A percentile compares a stretch with the other conserved stretches of the same genome.
Evolutionary conservation across 2,113 vertebrate genomes (phyloP).

Genomic region (Rhipidura dahli): DNA sequence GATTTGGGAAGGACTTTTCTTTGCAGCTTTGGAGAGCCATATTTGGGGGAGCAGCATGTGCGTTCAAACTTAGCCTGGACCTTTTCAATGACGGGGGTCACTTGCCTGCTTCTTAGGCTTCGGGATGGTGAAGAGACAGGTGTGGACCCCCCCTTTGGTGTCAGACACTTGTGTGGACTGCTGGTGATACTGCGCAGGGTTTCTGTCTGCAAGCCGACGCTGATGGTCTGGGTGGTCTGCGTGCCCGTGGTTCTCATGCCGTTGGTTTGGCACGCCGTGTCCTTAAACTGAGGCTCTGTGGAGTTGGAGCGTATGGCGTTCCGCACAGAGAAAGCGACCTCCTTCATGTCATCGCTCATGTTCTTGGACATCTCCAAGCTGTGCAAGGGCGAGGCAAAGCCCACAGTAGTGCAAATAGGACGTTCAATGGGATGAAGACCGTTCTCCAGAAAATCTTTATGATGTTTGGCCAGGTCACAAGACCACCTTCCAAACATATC

Average conservation of each 20-base stretch:
- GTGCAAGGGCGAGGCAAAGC: slow-evolving; percentile 84
- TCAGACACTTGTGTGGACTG: slow-evolving; percentile 96
- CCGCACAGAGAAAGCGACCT: slow-evolving; percentile 91
- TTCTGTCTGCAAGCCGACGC: slow-evolving; percentile 92
- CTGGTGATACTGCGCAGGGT: slow-evolving; percentile 86
- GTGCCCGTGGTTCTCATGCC: slow-evolving; percentile 86
- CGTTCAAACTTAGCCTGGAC: slow-evolving; percentile 95
- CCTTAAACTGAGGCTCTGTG: slow-evolving; percentile 74
- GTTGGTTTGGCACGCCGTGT: slow-evolving; percentile 92
- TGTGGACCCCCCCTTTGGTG: slow-evolving; percentile 85
- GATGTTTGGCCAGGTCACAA: slow-evolving; percentile 78
- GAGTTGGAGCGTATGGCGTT: slow-evolving; percentile 81
- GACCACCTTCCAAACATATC: slow-evolving; percentile 87
- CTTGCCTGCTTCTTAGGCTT: slow-evolving; percentile 85
- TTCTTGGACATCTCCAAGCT: slow-evolving; percentile 90
- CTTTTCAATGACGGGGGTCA: slow-evolving; percentile 87
- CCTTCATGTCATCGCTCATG: slow-evolving; percentile 98
- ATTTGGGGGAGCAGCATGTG: slow-evolving; percentile 96
- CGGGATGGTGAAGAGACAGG: slow-evolving; percentile 93
- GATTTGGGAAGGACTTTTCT: slow-evolving; percentile 80
- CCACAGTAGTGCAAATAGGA: slow-evolving; percentile 82
- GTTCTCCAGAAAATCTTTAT: slow-evolving; percentile 75
- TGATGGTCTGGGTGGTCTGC: slow-evolving; percentile 91
- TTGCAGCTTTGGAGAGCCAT: slow-evolving; percentile 94
- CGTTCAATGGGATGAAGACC: slow-evolving; percentile 71